Conservation (phyloP, 2,888 invertebrate species). For the Cerastis leucographa region DNA sequence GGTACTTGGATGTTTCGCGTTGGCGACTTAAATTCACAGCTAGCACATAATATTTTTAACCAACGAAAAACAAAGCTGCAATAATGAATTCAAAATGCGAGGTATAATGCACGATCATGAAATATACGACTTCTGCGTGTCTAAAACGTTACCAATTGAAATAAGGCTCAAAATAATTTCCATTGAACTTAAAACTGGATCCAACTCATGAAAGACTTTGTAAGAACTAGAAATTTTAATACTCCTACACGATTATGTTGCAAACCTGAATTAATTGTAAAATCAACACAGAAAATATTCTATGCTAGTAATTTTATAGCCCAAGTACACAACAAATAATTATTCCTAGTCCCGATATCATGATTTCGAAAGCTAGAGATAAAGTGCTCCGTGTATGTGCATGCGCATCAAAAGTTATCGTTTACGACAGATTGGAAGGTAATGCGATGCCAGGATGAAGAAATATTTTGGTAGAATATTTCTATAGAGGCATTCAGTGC, state of each 20-base stretch:
- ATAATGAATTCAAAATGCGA: not conserved
- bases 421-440: slow-evolving; percentile 49
- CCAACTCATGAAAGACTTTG: slow-evolving; percentile 8
- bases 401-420: slow-evolving; percentile 46
- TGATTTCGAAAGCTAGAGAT: slow-evolving; percentile 42
- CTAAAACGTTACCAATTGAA: not conserved
- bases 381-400: slow-evolving; percentile 55
- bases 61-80: not conserved
- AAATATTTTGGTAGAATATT: slow-evolving; percentile 34
- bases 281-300: slow-evolving; percentile 3
- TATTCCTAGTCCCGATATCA: slow-evolving; percentile 18
- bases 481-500: not conserved
- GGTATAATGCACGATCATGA: not conserved
- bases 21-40: too few relatives aligned
- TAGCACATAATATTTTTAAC: not conserved
- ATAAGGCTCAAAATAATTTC: not conserved
- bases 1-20: not conserved
- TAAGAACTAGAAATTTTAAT: not conserved
- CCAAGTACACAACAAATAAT: slow-evolving; percentile 5
- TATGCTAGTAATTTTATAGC: slow-evolving; percentile 26
- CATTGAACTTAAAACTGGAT: not conserved
- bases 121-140: not conserved
- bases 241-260: not conserved
- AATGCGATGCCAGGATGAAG: slow-evolving; percentile 37
- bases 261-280: slow-evolving; percentile 14